Percentiles rank a stretch among this genome's conserved stretches.
These are phyloP conservation scores for Thyatira batis DNA, from an alignment of 2,888 invertebrate genomes.

Conservation along the genomic window DNA sequence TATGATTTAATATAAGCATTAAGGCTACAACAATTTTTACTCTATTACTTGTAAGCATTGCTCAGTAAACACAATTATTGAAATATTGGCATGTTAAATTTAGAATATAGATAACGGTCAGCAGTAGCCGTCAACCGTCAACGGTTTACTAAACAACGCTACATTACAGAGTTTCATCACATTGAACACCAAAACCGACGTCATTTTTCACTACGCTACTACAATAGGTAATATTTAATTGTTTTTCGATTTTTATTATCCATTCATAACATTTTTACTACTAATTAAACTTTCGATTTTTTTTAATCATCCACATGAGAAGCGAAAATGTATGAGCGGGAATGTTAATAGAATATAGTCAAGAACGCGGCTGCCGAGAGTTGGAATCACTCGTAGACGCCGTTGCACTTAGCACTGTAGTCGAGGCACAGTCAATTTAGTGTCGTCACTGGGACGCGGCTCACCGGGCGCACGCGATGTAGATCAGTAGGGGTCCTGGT, in stretches of 20 bases:
- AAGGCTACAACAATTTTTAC: not conserved
- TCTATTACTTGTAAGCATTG: not conserved
- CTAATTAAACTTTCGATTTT: conserved; percentile 17
- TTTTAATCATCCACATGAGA: conserved; percentile 13
- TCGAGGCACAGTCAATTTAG: conserved; percentile 1
- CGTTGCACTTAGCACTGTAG: not conserved
- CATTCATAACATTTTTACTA: not conserved
- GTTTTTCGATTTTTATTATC: conserved; percentile 1
- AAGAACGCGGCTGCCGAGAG: conserved; percentile 23
- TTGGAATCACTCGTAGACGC: conserved; percentile 8
- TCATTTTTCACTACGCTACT: conserved; percentile 19
- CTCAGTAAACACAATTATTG: not conserved
- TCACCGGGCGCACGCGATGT: conserved; percentile 24
- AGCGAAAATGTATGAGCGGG: conserved; percentile 20
- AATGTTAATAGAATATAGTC: conserved; percentile 26
- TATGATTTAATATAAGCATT: not conserved
- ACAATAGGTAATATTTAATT: conserved; percentile 16
- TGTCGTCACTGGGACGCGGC: not conserved
- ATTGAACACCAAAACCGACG: conserved; percentile 24
- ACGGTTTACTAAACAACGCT: not conserved
- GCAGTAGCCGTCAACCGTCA: not conserved
- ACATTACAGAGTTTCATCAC: conserved; percentile 8
- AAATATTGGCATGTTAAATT: no score
- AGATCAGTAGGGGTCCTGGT: conserved; percentile 32
- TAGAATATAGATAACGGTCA: no score